phyloP scores from a whole-genome alignment of 2,113 vertebrate species.

The Eudorcas thomsonii region DNA sequence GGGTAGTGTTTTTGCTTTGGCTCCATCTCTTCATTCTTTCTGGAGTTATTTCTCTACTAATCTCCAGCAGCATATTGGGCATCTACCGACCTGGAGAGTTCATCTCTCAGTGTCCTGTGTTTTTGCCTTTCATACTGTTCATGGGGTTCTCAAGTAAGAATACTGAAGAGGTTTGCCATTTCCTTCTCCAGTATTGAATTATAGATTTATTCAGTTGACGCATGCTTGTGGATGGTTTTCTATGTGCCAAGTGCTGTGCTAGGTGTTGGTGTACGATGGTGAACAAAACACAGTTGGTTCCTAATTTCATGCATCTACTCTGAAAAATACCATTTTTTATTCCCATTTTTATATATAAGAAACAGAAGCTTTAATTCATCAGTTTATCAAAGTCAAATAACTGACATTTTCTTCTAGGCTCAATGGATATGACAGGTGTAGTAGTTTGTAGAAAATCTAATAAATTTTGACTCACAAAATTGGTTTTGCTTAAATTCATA shows the following conservation, averaged over 20 bases:
- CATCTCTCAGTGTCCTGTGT: background rate
- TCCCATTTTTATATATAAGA: background rate
- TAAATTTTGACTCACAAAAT: background rate
- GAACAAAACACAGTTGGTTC: background rate
- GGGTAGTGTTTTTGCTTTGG: too few species aligned
- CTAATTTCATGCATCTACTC: background rate
- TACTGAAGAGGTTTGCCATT: background rate
- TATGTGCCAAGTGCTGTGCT: background rate
- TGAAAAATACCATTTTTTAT: background rate
- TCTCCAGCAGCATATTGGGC: background rate
- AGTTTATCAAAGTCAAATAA: background rate
- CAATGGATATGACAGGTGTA: background rate
- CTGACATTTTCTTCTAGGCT: background rate
- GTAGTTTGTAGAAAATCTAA: background rate
- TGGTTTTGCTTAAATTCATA: slow-evolving; percentile 13
- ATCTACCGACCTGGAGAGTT: background rate
- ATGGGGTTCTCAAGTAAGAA: background rate
- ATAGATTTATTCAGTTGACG: background rate
- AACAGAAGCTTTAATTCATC: slow-evolving; percentile 1
- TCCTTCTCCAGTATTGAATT: background rate
- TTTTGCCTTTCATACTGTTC: background rate
- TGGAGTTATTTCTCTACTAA: background rate
- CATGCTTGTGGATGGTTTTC: background rate
- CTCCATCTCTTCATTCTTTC: too few species aligned
- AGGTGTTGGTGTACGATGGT: background rate